phyloP scores from a whole-genome alignment of 1,140 invertebrate species.

The Sweltsa coloradensis region DNA sequence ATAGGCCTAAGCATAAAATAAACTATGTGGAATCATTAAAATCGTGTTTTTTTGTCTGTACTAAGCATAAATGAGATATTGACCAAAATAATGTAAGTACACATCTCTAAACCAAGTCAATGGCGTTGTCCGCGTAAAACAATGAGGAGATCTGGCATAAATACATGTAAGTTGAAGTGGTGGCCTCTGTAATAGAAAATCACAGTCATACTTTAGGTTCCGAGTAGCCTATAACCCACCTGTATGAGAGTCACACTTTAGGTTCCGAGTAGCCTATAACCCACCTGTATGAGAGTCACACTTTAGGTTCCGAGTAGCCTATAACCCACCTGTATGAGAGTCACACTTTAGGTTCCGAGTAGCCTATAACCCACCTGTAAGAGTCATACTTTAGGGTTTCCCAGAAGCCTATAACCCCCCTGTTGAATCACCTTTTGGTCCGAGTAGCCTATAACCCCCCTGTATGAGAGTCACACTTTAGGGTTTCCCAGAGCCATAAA shows the following conservation, averaged over 20 bases:
- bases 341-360: no score
- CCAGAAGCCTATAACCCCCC: no score
- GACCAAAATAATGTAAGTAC: background rate
- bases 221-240: slow-evolving; percentile 23
- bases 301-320: no score
- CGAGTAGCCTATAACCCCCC: slow-evolving; percentile 23
- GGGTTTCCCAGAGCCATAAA: no score
- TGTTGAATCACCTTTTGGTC: background rate
- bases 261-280: no score
- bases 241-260: slow-evolving; percentile 61
- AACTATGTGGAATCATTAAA: no score
- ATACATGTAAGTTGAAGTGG: background rate
- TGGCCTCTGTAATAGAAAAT: background rate
- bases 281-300: no score
- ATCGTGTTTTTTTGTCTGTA: no score
- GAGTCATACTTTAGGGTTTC: no score
- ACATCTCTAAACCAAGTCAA: background rate
- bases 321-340: no score
- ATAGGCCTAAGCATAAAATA: no score
- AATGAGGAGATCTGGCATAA: background rate
- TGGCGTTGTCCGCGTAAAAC: background rate
- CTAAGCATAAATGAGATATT: background rate
- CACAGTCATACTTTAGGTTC: background rate
- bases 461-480: slow-evolving; percentile 61
- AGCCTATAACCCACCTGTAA: no score